Percentiles rank a stretch among this genome's conserved stretches.
Evolutionary conservation across 2,113 vertebrate species (phyloP).

Genomic region (Maylandia zebra): DNA sequence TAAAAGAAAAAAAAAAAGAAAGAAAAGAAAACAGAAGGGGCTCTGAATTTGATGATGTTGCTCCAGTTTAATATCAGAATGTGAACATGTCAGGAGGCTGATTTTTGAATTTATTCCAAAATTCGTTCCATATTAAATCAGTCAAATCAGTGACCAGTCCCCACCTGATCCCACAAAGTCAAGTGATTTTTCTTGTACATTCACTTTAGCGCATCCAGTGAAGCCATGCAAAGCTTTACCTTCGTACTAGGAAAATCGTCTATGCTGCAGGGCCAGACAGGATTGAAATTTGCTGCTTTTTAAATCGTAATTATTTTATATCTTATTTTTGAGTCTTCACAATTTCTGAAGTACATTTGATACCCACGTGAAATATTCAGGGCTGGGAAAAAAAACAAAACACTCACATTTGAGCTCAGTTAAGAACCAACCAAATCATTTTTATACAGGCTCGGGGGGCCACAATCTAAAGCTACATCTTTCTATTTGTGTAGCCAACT

Average conservation of each 20-base stretch:
- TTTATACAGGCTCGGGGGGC: neutral
- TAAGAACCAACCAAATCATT: neutral
- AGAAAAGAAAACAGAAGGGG: neutral
- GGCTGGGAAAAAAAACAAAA: neutral
- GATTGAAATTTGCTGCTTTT: neutral
- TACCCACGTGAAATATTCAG: neutral
- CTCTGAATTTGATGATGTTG: neutral
- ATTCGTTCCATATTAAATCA: neutral
- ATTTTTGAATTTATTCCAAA: neutral
- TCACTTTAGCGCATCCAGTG: neutral
- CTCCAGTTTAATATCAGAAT: neutral
- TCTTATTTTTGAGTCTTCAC: neutral
- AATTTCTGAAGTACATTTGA: neutral
- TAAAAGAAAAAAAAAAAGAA: neutral
- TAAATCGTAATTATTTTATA: neutral
- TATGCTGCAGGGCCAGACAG: neutral
- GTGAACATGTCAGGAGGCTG: neutral
- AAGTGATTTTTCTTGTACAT: neutral
- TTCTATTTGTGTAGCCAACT: neutral
- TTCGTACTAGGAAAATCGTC: accelerated
- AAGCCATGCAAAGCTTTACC: neutral
- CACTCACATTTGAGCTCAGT: neutral
- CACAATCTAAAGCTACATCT: neutral
- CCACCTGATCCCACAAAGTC: neutral
- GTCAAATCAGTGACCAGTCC: neutral